Percentiles rank a stretch among this genome's conserved stretches.
These are phyloP conservation scores for Syngnathus acus DNA, from an alignment of 2,797 vertebrate species.

Conservation along the genomic window DNA sequence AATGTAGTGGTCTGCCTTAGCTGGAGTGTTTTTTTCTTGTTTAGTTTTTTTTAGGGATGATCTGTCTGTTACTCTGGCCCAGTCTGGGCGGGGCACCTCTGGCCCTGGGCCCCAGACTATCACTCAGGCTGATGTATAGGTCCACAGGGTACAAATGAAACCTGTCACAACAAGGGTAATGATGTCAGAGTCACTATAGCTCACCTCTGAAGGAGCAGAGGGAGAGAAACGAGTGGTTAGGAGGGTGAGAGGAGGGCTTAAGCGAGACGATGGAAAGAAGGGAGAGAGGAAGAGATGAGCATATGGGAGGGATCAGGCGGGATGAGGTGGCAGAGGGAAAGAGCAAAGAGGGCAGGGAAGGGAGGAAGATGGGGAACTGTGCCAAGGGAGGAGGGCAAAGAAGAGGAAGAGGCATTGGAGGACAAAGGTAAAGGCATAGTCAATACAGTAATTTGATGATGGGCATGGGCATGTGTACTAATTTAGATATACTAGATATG, in stretches of 20 bases:
- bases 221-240: slow-evolving; percentile 29
- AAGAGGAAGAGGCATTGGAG: background rate
- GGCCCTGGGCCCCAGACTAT: slow-evolving; percentile 57
- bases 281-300: slow-evolving; percentile 1
- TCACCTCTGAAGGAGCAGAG: slow-evolving; percentile 48
- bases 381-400: slow-evolving; percentile 2
- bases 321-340: background rate
- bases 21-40: slow-evolving; percentile 38
- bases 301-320: slow-evolving; percentile 7
- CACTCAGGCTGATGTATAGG: slow-evolving; percentile 68
- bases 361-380: background rate
- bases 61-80: slow-evolving; percentile 54
- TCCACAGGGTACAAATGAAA: slow-evolving; percentile 69
- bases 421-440: too few relatives aligned
- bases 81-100: slow-evolving; percentile 44
- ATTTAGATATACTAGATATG: slow-evolving; percentile 8
- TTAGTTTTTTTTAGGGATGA: slow-evolving; percentile 23
- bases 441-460: too few relatives aligned
- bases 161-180: slow-evolving; percentile 75
- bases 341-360: background rate
- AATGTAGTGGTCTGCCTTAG: slow-evolving; percentile 32
- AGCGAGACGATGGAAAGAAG: slow-evolving; percentile 8
- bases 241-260: slow-evolving; percentile 20
- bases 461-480: slow-evolving; percentile 3
- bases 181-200: slow-evolving; percentile 69